These are phyloP conservation scores for Papilio protenor DNA, from an alignment of 2,888 invertebrate genomes.

Conservation along the genomic window DNA sequence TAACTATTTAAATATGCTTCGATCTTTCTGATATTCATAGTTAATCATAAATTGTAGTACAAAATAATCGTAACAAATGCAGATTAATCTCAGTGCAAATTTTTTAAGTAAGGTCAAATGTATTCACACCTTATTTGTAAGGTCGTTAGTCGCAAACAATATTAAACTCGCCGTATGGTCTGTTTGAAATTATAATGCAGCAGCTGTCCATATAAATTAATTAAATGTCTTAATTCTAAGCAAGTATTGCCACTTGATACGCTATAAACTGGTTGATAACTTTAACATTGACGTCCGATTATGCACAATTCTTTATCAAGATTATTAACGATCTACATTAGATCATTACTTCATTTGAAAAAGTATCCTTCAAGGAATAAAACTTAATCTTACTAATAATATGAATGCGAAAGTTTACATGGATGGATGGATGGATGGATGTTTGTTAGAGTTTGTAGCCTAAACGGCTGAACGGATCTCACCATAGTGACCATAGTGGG, in stretches of 20 bases:
- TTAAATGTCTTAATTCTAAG: slow-evolving; percentile 20
- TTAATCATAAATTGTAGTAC: background rate
- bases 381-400: no score
- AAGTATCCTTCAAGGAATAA: background rate
- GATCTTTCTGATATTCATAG: background rate
- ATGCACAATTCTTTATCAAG: background rate
- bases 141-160: slow-evolving; percentile 21
- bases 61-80: background rate
- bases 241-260: background rate
- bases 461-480: no score
- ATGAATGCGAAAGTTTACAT: no score
- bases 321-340: background rate
- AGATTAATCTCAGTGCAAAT: slow-evolving; percentile 4
- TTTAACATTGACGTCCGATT: background rate
- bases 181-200: background rate
- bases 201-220: slow-evolving; percentile 21
- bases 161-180: background rate
- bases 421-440: no score
- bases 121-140: slow-evolving; percentile 21
- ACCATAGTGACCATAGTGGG: no score
- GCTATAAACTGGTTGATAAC: slow-evolving; percentile 5
- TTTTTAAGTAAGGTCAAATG: background rate
- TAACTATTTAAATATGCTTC: no score
- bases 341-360: background rate
- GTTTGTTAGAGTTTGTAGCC: no score